Evolutionary conservation across 2,113 vertebrate species (phyloP).

Genomic region (Nannospalax galili): DNA sequence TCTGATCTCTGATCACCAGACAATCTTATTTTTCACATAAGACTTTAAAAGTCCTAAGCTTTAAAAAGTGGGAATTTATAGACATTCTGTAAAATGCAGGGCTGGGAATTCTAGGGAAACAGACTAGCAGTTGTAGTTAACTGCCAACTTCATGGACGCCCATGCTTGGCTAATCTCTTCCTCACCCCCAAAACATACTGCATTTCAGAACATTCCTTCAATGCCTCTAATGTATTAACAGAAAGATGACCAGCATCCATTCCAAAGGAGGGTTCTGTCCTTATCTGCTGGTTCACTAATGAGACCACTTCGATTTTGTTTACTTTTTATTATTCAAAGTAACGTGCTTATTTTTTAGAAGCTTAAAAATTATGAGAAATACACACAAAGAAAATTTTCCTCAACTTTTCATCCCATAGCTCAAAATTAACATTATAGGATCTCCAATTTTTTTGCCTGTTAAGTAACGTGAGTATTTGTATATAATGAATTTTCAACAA

Average conservation of each 20-base stretch:
- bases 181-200: not conserved
- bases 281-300: not conserved
- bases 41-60: not conserved
- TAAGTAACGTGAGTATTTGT: not conserved
- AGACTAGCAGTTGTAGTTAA: not conserved
- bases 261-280: not conserved
- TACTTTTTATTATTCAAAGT: not conserved
- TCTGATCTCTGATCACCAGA: not conserved
- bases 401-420: not conserved
- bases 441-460: not conserved
- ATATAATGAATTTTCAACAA: not conserved
- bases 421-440: not conserved
- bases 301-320: not conserved
- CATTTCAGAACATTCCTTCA: not conserved
- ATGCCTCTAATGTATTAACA: not conserved
- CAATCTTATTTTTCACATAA: not conserved
- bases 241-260: not conserved
- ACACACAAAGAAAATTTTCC: not conserved
- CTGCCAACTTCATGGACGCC: not conserved
- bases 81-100: not conserved
- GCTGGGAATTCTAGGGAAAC: fast-evolving
- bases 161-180: not conserved
- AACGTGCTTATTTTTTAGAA: not conserved
- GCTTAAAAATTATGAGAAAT: not conserved
- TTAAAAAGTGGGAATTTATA: not conserved